phyloP scores from a whole-genome alignment of 2,113 vertebrate species.

The Tautogolabrus adspersus region DNA sequence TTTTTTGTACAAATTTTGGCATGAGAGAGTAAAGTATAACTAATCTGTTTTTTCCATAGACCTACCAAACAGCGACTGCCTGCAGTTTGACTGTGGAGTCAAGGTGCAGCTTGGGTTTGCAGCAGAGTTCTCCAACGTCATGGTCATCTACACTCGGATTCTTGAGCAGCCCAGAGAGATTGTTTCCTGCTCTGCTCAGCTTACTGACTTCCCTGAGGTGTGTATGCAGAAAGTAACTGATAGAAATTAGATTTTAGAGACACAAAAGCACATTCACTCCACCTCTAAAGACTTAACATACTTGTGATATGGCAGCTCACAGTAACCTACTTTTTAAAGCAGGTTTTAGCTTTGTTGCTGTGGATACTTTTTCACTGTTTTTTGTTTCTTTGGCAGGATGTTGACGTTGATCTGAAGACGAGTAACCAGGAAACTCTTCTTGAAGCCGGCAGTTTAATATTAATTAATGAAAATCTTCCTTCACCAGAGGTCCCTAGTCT shows the following conservation, averaged over 20 bases:
- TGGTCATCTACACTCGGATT: slow-evolving; percentile 89
- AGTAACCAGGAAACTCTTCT: slow-evolving; percentile 86
- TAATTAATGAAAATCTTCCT: slow-evolving; percentile 64
- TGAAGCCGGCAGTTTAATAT: slow-evolving; percentile 84
- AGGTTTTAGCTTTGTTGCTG: neutral
- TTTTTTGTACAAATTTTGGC: neutral
- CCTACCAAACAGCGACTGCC: slow-evolving; percentile 81
- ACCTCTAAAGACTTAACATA: neutral
- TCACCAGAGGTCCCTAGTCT: slow-evolving; percentile 79
- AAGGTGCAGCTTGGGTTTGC: slow-evolving; percentile 89
- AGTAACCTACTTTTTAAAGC: neutral
- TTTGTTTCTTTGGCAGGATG: slow-evolving; percentile 74
- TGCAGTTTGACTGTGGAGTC: slow-evolving; percentile 86
- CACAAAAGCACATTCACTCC: neutral
- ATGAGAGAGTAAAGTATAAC: neutral
- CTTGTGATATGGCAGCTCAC: too few species aligned
- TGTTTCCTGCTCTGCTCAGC: slow-evolving; percentile 81
- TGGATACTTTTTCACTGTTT: neutral
- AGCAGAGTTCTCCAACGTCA: slow-evolving; percentile 91
- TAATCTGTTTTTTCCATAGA: slow-evolving; percentile 62
- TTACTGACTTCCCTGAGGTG: slow-evolving; percentile 86
- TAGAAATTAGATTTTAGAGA: too few species aligned
- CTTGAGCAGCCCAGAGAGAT: slow-evolving; percentile 81
- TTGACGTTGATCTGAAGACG: slow-evolving; percentile 87
- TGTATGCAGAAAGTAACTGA: neutral